Percentiles rank a stretch among this genome's conserved stretches.
Conservation (phyloP, 1,140 invertebrate species). For the Sycobia sp. region DNA sequence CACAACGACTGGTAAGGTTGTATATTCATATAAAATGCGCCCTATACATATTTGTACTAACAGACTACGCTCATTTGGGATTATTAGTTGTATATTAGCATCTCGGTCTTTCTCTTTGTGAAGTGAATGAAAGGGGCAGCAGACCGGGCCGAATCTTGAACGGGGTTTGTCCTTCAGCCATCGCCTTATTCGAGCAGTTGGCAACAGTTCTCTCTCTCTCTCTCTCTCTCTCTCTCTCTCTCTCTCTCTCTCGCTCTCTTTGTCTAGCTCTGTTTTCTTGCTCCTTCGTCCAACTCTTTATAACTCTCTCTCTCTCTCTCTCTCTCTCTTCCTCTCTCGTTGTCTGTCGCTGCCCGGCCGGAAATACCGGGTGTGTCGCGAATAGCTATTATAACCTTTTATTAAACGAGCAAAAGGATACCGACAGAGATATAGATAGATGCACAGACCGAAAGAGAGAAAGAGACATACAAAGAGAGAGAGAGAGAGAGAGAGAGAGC, state of each 20-base stretch:
- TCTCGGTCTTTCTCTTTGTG: too few relatives aligned
- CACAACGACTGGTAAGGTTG: too few relatives aligned
- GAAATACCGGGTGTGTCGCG: constrained; percentile 53
- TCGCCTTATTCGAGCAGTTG: constrained; percentile 52
- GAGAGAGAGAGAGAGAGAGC: background rate
- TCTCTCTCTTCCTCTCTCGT: background rate
- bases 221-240: constrained; percentile 10
- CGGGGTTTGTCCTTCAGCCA: constrained; percentile 46
- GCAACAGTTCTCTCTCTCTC: constrained; percentile 46
- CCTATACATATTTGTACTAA: too few relatives aligned
- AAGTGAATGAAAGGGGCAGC: too few relatives aligned
- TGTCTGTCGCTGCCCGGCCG: constrained; percentile 37
- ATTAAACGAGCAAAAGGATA: constrained; percentile 29
- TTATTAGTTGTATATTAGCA: too few relatives aligned
- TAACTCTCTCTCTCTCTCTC: constrained; percentile 39
- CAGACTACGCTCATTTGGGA: too few relatives aligned
- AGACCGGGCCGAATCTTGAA: too few relatives aligned
- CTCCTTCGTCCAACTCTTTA: constrained; percentile 49
- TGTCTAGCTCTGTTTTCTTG: background rate
- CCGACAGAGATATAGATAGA: background rate
- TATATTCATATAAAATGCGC: too few relatives aligned
- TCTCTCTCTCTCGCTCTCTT: too few relatives aligned
- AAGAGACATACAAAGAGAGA: too few relatives aligned
- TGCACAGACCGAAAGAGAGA: too few relatives aligned
- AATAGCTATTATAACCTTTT: constrained; percentile 36